Conservation (phyloP, 2,113 vertebrate species). For the Platanista minor region DNA sequence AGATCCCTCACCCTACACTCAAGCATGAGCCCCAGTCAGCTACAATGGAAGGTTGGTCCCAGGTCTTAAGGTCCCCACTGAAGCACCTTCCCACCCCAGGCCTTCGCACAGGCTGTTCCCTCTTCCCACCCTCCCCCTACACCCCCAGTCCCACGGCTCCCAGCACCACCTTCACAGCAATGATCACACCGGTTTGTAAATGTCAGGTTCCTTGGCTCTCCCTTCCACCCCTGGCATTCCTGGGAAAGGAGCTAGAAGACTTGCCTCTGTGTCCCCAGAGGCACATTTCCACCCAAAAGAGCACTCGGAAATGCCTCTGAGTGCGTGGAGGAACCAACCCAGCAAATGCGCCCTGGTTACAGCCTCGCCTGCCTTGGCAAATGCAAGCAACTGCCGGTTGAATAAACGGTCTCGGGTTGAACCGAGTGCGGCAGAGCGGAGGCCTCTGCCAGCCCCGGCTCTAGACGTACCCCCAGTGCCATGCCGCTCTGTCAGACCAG, state of each 20-base stretch:
- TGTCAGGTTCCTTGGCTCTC: neutral
- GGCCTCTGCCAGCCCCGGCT: neutral
- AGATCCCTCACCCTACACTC: neutral
- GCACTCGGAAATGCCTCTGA: neutral
- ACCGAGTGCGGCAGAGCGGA: neutral
- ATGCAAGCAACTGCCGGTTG: neutral
- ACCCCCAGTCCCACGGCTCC: neutral
- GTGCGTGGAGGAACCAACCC: neutral
- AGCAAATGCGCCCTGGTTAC: neutral
- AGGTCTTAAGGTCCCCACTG: neutral
- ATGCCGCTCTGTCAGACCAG: neutral
- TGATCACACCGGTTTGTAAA: neutral
- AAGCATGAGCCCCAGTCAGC: neutral
- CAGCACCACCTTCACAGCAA: neutral
- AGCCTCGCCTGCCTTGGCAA: neutral
- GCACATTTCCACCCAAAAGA: neutral
- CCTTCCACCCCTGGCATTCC: neutral
- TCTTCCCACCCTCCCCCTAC: neutral
- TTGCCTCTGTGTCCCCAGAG: neutral
- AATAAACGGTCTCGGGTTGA: neutral
- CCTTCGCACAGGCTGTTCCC: neutral
- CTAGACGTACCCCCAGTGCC: rapidly evolving
- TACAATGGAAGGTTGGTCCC: neutral
- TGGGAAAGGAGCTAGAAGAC: neutral
- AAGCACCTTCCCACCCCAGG: neutral